Evolutionary conservation across 2,113 vertebrate species (phyloP).

Genomic region (Apus apus): DNA sequence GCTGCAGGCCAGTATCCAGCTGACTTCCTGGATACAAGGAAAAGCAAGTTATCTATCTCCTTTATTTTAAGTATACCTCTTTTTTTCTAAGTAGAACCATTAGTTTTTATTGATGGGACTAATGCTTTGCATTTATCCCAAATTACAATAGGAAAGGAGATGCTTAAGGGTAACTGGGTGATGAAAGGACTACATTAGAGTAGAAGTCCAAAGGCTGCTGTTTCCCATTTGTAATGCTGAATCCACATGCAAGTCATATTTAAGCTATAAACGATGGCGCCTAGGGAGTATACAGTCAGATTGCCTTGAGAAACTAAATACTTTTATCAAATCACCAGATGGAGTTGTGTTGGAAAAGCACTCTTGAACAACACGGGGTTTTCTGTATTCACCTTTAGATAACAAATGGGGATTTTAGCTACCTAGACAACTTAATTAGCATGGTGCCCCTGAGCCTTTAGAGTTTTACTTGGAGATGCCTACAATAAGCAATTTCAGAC

Average conservation of each 20-base stretch:
- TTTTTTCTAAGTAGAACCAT: constrained; percentile 84
- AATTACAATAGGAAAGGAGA: constrained; percentile 91
- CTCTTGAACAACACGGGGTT: constrained; percentile 49
- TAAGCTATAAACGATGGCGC: constrained; percentile 88
- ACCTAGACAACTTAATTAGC: not conserved
- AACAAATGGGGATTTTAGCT: not conserved
- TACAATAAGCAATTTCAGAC: not conserved
- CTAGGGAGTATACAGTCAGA: constrained; percentile 82
- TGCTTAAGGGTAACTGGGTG: constrained; percentile 91
- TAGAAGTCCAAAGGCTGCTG: constrained; percentile 87
- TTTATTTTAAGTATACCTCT: constrained; percentile 77
- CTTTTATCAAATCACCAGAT: constrained; percentile 94
- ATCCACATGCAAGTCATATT: constrained; percentile 93
- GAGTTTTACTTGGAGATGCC: not conserved
- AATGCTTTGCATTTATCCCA: constrained; percentile 94
- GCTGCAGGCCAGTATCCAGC: not conserved
- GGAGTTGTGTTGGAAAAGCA: constrained; percentile 76
- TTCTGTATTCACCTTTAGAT: not conserved
- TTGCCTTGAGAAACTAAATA: constrained; percentile 89
- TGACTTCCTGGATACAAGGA: constrained; percentile 47
- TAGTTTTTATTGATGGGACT: constrained; percentile 92
- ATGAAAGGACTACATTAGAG: constrained; percentile 94
- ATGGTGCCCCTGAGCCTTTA: not conserved
- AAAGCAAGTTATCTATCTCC: constrained; percentile 36
- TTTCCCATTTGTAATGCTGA: constrained; percentile 91